Evolutionary conservation across 2,888 invertebrate genomes (phyloP), one percentile per base, ranked within the genome.

Genomic region (Teleogryllus oceanicus): DNA sequence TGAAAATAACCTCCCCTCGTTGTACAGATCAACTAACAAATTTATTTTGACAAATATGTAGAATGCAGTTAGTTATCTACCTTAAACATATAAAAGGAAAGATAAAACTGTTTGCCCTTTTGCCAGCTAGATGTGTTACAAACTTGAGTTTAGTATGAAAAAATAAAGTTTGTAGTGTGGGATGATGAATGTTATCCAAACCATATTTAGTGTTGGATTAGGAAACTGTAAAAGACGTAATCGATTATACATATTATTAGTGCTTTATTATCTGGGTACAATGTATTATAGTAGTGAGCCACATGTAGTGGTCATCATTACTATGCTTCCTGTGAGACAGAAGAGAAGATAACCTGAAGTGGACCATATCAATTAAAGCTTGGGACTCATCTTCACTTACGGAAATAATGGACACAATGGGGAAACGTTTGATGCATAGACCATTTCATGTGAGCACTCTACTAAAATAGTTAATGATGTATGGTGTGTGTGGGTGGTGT

Each of bases 21-120:
- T 82, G 81, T 82, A 82, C 81, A 82, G 82, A 81, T 81, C 80
- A 80, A 80, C 78, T 78, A 81, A 81, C 81, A 82, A 82, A 82
- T 82, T 82, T 82, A 82, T 82, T 82, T 82, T 82, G 81, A 82
- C 82, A 82, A 82, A 80, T 82, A 79, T 82, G 81, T 81, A 82
- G 81, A 81, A 62, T 81, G 80, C 80, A 80, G 81, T 80, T 82
- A 81, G 80, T 74, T 79, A 78, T 78, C 49, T 78, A 80, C 76
- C 80, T 82, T 62, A 62, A 62, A 62, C 62, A 18, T 62, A 62
- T 62, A 62, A 62, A 62, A 62, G 62, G 16, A 78, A 79, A 76
- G 77, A 79, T 78, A 78, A 49, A 78, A 74, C 80, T 80, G 77
- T 78, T 82, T 80, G 77, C 81, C 82, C 81, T 81, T n/a, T 81